Percentiles rank a stretch among this genome's conserved stretches.
Evolutionary conservation across 1,140 invertebrate genomes (phyloP).

Genomic region (Elymnias hypermnestra): DNA sequence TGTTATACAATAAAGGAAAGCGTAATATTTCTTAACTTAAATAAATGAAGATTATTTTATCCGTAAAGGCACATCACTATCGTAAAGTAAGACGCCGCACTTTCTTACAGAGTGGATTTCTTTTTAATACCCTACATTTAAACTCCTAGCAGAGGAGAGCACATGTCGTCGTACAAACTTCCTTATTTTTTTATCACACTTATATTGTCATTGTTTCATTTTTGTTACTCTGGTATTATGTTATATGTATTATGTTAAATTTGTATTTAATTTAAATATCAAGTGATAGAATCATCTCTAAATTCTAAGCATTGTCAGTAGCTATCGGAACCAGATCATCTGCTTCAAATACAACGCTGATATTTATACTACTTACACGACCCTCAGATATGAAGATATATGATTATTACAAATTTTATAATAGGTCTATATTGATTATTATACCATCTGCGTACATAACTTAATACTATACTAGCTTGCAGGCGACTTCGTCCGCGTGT

Average conservation of each 20-base stretch:
- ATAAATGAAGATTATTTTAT: constrained; percentile 9
- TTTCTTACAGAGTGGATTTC: constrained; percentile 62
- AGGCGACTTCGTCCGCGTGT: no score
- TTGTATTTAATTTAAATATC: not conserved
- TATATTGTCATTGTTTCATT: constrained; percentile 22
- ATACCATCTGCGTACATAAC: no score
- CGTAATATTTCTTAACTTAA: no score
- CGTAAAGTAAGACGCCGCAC: constrained; percentile 34
- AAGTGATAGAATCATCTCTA: not conserved
- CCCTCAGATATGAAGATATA: no score
- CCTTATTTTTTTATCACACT: constrained; percentile 24
- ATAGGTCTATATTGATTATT: no score
- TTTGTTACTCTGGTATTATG: not conserved
- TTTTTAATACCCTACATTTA: constrained; percentile 69
- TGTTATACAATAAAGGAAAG: no score
- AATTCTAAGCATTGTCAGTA: not conserved
- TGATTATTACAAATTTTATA: no score
- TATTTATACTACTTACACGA: no score
- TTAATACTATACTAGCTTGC: no score
- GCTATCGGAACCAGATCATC: not conserved
- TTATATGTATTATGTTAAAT: no score
- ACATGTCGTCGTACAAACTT: constrained; percentile 41
- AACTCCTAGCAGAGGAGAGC: constrained; percentile 39
- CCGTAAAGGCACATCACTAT: constrained; percentile 22
- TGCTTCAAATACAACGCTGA: no score